phyloP scores from a whole-genome alignment of 2,888 invertebrate species.

The Teinopalpus imperialis region DNA sequence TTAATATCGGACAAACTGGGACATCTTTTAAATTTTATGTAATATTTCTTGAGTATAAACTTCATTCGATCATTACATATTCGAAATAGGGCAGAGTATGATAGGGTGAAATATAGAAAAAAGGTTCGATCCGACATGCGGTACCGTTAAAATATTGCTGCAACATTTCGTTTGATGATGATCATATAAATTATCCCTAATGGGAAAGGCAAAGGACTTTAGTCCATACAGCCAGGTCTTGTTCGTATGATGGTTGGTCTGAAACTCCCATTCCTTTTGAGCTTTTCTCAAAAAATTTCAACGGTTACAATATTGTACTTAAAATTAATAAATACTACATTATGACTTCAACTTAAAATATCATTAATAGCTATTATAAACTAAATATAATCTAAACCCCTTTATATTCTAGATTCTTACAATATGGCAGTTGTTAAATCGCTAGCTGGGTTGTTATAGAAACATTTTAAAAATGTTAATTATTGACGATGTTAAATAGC shows the following conservation, averaged over 20 bases:
- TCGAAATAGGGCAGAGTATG: constrained; percentile 2
- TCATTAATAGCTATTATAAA: constrained; percentile 36
- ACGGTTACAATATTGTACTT: constrained; percentile 60
- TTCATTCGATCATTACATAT: constrained; percentile 7
- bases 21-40: too few species aligned
- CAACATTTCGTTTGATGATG: too few species aligned
- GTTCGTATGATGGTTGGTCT: too few species aligned
- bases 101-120: constrained; percentile 1
- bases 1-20: too few species aligned
- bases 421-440: constrained; percentile 80
- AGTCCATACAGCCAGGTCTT: too few species aligned
- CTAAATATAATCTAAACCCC: constrained; percentile 51
- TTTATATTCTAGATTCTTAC: constrained; percentile 70
- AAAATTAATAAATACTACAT: constrained; percentile 76
- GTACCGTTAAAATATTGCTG: too few species aligned
- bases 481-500: constrained; percentile 51
- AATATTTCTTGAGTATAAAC: too few species aligned
- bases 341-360: constrained; percentile 78
- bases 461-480: not conserved
- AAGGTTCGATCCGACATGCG: not conserved
- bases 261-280: constrained; percentile 32
- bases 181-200: too few species aligned
- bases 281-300: constrained; percentile 29
- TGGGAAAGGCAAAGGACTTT: too few species aligned
- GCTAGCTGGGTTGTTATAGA: constrained; percentile 75